Evolutionary conservation across 2,888 invertebrate genomes (phyloP), one percentile per base, ranked within the genome.

Genomic region (Strigamia maritima): DNA sequence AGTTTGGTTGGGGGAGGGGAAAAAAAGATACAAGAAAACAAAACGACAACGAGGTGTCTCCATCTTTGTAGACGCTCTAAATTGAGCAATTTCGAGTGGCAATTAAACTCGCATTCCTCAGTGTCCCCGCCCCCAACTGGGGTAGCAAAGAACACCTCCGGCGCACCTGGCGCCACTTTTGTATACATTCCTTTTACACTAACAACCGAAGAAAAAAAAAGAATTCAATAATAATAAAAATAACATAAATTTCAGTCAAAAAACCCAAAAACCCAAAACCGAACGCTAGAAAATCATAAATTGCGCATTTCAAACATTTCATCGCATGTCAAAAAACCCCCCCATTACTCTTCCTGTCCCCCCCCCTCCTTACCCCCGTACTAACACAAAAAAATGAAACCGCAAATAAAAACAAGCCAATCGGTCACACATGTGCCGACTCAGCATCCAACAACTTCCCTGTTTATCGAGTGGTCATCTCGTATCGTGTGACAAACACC

Each of bases 61-160:
- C 70, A 70, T 70, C 70, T 70, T 70, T 70, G 70, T 70, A 70
- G 70, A 70, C 70, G 70, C 70, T 70, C 70, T 70, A 70, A 70
- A 70, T 70, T 70, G 70, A 70, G 70, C 70, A 70, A 70, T 70
- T 70, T 70, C 70, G 70, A 70, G 70, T 70, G n/a, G 70, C 70
- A 70, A 70, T 70, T 70, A 70, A 70, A 70, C 70, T 70, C 70
- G 70, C 70, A 70, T 70, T 70, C 70, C 70, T 70, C 70, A 70
- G 70, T 70, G 70, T 70, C 70, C 70, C 70, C 70, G 70, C 70
- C 70, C 70, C 70, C 70, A 70, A 70, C 70, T 70, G 70, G 70
- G 70, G 70, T 70, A 16, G 26, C 70, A 28, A 7, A 70, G 70
- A 70, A 70, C 70, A 70, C 70, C 70, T 70, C 70, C 70, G 70